These are phyloP conservation scores for Tenualosa thibaudeaui DNA, from an alignment of 2,797 vertebrate species.

Conservation along the genomic window DNA sequence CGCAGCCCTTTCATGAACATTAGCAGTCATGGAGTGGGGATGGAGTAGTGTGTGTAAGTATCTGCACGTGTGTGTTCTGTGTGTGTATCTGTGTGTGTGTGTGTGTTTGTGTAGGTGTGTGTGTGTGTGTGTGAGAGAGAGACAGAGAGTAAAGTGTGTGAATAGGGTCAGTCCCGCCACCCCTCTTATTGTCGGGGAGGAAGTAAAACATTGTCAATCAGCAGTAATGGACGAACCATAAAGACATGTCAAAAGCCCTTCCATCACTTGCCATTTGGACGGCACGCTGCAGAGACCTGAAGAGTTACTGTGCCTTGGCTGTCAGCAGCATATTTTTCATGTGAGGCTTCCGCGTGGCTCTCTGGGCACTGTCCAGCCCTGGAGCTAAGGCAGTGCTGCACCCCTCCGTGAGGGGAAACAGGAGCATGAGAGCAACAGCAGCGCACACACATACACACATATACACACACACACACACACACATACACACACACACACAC, in stretches of 20 bases:
- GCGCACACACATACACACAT: not conserved
- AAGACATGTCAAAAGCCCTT: slow-evolving; percentile 45
- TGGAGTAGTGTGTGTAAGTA: not conserved
- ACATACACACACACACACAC: not conserved
- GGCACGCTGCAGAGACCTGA: slow-evolving; percentile 53
- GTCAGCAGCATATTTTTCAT: slow-evolving; percentile 85
- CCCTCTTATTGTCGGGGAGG: slow-evolving; percentile 62
- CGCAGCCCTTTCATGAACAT: not conserved
- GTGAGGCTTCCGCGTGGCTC: slow-evolving; percentile 79
- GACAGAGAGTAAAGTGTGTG: slow-evolving; percentile 46
- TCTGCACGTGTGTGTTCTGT: not conserved
- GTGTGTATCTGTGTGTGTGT: not conserved
- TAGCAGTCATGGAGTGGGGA: not conserved
- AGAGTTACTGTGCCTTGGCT: slow-evolving; percentile 72
- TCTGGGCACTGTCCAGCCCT: slow-evolving; percentile 81
- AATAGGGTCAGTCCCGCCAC: slow-evolving; percentile 51
- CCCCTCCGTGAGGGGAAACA: slow-evolving; percentile 52
- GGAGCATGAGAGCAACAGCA: not conserved
- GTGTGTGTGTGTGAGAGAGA: slow-evolving; percentile 20
- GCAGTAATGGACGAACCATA: slow-evolving; percentile 49
- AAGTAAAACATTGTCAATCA: slow-evolving; percentile 64
- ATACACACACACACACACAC: not conserved
- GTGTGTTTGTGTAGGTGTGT: not conserved
- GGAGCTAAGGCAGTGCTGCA: slow-evolving; percentile 68
- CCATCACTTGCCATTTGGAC: slow-evolving; percentile 60